Evolutionary conservation across 1,140 invertebrate genomes (phyloP).

Genomic region (Drosophila aff.): DNA sequence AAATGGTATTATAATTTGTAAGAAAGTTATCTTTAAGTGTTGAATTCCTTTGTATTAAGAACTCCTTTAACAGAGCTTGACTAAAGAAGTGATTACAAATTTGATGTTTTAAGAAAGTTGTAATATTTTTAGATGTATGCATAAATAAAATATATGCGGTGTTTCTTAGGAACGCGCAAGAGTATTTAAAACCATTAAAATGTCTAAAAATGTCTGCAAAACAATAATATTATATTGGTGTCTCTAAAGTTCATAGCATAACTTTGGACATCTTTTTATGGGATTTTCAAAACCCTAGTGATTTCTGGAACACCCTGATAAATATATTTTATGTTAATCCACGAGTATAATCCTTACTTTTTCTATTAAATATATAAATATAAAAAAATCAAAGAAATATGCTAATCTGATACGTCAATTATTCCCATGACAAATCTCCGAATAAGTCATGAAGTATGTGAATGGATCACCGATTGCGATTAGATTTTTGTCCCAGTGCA

Average conservation of each 20-base stretch:
- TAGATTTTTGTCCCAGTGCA: conserved; percentile 10
- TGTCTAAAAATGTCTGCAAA: accelerated
- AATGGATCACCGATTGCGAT: background rate
- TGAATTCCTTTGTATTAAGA: background rate
- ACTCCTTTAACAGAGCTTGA: background rate
- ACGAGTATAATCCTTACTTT: background rate
- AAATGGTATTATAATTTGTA: background rate
- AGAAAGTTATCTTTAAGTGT: background rate
- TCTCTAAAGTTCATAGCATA: too few species aligned
- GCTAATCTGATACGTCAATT: too few species aligned
- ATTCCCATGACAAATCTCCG: background rate
- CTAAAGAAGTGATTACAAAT: background rate
- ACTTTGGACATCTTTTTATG: background rate
- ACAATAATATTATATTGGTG: too few species aligned
- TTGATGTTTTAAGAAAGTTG: too few species aligned
- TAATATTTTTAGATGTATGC: too few species aligned
- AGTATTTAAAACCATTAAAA: too few species aligned
- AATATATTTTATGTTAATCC: background rate
- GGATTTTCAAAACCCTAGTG: background rate
- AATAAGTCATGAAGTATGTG: background rate
- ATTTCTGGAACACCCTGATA: background rate
- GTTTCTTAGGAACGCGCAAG: too few species aligned
- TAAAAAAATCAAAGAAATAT: background rate
- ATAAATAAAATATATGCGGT: too few species aligned
- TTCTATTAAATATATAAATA: background rate